phyloP scores from a whole-genome alignment of 2,113 vertebrate species.

The Oophaga pumilio region DNA sequence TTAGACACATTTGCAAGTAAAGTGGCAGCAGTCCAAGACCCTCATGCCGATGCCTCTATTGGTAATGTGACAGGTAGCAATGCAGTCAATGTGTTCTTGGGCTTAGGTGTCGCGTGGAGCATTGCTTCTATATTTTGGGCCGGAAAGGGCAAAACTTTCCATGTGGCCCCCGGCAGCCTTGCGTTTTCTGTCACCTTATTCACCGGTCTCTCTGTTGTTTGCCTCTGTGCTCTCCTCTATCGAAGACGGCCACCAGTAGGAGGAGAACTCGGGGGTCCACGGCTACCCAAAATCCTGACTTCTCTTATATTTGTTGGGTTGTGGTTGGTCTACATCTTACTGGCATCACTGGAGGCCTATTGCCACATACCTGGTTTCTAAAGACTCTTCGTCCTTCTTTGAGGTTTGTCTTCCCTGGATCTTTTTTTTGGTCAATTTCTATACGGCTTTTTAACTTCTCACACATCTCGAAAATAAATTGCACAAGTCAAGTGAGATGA shows the following conservation, averaged over 20 bases:
- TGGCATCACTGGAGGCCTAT: constrained; percentile 79
- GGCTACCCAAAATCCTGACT: constrained; percentile 78
- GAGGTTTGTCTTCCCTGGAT: constrained; percentile 15
- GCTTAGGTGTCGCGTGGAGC: constrained; percentile 83
- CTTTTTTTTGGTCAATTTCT: constrained; percentile 8
- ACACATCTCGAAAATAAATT: not conserved
- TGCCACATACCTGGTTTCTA: constrained; percentile 78
- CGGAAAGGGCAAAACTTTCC: constrained; percentile 71
- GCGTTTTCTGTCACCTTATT: constrained; percentile 83
- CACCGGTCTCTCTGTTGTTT: constrained; percentile 75
- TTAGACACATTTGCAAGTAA: constrained; percentile 83
- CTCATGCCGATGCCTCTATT: constrained; percentile 82
- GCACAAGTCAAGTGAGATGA: not conserved
- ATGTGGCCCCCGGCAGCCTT: constrained; percentile 77
- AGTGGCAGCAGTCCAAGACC: constrained; percentile 83
- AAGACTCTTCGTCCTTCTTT: constrained; percentile 49
- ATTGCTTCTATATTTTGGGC: constrained; percentile 79
- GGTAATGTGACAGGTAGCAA: constrained; percentile 85
- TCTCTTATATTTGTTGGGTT: constrained; percentile 72
- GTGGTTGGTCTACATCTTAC: constrained; percentile 81
- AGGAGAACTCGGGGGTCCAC: constrained; percentile 81
- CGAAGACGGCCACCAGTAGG: constrained; percentile 72
- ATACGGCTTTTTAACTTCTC: constrained; percentile 2
- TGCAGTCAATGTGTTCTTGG: constrained; percentile 83
- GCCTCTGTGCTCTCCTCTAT: constrained; percentile 73